A percentile compares a stretch with the other conserved stretches of the same genome.
Conservation (phyloP, 2,888 invertebrate species). For the Pachymerium ferrugineum region DNA sequence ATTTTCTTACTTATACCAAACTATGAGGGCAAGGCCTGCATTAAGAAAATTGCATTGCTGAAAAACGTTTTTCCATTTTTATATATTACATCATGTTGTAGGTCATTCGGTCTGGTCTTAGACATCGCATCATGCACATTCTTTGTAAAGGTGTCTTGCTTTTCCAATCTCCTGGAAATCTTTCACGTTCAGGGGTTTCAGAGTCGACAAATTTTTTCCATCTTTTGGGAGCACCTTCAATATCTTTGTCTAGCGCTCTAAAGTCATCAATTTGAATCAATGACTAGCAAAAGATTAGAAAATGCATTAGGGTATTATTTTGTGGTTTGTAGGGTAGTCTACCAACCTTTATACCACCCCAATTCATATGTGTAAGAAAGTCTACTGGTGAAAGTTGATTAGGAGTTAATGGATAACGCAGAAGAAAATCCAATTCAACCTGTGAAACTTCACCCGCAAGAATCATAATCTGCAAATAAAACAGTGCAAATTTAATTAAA, state of each 20-base stretch:
- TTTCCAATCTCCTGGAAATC: conserved; percentile 97
- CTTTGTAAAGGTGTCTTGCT: conserved; percentile 87
- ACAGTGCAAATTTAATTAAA: neutral
- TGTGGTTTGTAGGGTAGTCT: too few relatives aligned
- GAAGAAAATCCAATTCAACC: conserved; percentile 81
- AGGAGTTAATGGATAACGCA: conserved; percentile 85
- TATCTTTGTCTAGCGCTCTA: conserved; percentile 87
- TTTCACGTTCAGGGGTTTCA: conserved; percentile 91
- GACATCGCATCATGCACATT: conserved; percentile 89
- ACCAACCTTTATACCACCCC: conserved; percentile 81
- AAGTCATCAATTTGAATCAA: conserved; percentile 41
- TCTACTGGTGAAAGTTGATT: conserved; percentile 92
- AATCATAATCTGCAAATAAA: conserved; percentile 64
- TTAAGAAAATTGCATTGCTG: too few relatives aligned
- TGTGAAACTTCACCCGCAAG: conserved; percentile 80
- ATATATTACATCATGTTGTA: conserved; percentile 82
- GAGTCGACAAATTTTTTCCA: conserved; percentile 97
- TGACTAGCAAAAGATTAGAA: too few relatives aligned
- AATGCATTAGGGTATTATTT: too few relatives aligned
- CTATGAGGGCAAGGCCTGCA: neutral
- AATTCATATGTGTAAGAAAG: conserved; percentile 82
- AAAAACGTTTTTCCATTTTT: too few relatives aligned
- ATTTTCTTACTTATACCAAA: too few relatives aligned
- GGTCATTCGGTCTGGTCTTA: conserved; percentile 92
- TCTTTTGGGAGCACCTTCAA: conserved; percentile 90